A percentile compares a stretch with the other conserved stretches of the same genome.
Conservation (phyloP, 2,797 vertebrate species). For the Acridotheres tristis region DNA sequence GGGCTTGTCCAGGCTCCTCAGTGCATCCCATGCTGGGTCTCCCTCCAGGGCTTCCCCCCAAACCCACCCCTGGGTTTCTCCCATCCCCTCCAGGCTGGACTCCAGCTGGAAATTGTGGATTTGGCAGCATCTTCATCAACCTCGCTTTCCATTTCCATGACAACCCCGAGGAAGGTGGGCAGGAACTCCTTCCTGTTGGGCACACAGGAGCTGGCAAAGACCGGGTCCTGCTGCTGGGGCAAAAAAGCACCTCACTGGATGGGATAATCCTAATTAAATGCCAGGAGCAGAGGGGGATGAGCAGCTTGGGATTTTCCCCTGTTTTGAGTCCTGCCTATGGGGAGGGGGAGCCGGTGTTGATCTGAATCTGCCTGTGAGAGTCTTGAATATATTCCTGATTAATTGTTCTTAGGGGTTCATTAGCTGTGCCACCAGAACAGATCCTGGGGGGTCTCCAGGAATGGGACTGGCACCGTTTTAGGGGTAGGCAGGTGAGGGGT, state of each 20-base stretch:
- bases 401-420: background rate
- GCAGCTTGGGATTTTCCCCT: rapidly evolving
- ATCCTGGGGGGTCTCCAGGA: background rate
- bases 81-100: background rate
- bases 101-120: background rate
- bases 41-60: background rate
- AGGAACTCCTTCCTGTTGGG: background rate
- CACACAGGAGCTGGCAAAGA: background rate
- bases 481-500: background rate
- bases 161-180: slow-evolving; percentile 10
- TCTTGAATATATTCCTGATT: background rate
- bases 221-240: background rate
- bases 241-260: background rate
- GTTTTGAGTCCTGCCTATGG: background rate
- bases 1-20: background rate
- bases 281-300: background rate
- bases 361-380: background rate
- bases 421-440: background rate
- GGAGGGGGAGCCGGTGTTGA: background rate
- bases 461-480: background rate
- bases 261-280: background rate
- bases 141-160: slow-evolving; percentile 30
- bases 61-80: background rate
- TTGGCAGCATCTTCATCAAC: background rate
- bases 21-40: background rate